Evolutionary conservation across 2,888 invertebrate species (phyloP).

Genomic region (Salticus scenicus): DNA sequence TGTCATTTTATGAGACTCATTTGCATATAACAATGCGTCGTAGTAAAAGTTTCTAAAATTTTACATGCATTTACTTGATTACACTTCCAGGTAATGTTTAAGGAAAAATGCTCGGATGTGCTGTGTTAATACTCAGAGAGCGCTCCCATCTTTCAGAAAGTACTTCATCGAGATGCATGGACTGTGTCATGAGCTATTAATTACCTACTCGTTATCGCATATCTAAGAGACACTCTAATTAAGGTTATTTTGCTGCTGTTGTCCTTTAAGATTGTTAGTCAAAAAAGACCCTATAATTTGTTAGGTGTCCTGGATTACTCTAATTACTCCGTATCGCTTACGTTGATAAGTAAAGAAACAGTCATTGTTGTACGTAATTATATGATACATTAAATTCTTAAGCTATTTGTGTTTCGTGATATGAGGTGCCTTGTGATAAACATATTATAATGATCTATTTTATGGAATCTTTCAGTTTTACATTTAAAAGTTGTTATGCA

Average conservation of each 20-base stretch:
- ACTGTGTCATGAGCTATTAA: constrained; percentile 46
- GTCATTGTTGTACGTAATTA: constrained; percentile 31
- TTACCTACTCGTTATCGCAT: constrained; percentile 63
- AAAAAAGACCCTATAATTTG: constrained; percentile 52
- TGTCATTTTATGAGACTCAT: no score
- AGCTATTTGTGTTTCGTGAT: no score
- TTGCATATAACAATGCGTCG: background rate
- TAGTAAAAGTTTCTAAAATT: constrained; percentile 3
- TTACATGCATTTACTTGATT: constrained; percentile 16
- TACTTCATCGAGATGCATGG: constrained; percentile 45
- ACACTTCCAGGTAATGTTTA: constrained; percentile 28
- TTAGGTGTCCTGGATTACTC: constrained; percentile 34
- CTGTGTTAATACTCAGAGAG: constrained; percentile 23
- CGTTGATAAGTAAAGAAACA: constrained; percentile 54
- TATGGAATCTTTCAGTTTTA: no score
- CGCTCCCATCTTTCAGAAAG: constrained; percentile 22
- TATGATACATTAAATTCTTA: no score
- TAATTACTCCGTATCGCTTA: constrained; percentile 44
- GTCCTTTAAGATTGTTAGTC: constrained; percentile 27
- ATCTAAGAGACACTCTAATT: constrained; percentile 61
- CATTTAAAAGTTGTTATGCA: no score
- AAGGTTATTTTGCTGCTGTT: constrained; percentile 50
- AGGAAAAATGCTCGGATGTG: constrained; percentile 5
- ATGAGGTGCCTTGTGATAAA: no score
- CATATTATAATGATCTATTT: no score